Percentiles rank a stretch among this genome's conserved stretches.
Evolutionary conservation across 2,797 vertebrate genomes (phyloP).

Genomic region (Rhynchonycteris naso): DNA sequence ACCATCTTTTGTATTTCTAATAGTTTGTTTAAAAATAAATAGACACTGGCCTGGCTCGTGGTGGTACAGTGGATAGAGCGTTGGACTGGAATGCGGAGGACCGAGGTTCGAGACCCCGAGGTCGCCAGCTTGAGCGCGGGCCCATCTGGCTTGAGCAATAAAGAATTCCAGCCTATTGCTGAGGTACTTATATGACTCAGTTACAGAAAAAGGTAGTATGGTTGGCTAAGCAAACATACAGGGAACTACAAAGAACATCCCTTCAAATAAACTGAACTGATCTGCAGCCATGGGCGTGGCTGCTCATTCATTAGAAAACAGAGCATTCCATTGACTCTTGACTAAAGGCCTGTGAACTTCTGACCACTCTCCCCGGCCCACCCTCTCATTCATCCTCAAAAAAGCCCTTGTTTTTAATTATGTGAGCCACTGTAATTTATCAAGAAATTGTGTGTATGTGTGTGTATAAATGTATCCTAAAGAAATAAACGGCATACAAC

Average conservation of each 20-base stretch:
- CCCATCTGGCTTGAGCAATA: no score
- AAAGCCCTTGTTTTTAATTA: background rate
- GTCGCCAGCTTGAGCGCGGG: no score
- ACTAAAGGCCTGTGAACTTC: background rate
- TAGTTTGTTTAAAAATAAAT: background rate
- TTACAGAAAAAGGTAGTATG: background rate
- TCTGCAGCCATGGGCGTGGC: background rate
- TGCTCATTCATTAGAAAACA: background rate
- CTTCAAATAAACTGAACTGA: background rate
- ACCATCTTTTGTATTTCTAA: background rate
- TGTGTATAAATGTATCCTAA: background rate
- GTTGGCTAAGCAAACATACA: background rate
- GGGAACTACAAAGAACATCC: background rate
- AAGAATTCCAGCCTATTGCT: background rate
- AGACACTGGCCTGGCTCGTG: no score
- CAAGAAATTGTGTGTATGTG: background rate
- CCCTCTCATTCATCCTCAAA: background rate
- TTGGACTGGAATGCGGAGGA: no score
- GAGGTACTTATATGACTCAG: background rate
- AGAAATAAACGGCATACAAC: constrained; percentile 2
- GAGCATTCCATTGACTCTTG: background rate
- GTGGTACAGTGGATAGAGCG: no score
- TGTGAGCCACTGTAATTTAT: background rate
- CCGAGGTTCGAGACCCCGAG: no score
- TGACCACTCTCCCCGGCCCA: background rate